Conservation (phyloP, 2,888 invertebrate genomes). For the Anthoptus insignis region DNA sequence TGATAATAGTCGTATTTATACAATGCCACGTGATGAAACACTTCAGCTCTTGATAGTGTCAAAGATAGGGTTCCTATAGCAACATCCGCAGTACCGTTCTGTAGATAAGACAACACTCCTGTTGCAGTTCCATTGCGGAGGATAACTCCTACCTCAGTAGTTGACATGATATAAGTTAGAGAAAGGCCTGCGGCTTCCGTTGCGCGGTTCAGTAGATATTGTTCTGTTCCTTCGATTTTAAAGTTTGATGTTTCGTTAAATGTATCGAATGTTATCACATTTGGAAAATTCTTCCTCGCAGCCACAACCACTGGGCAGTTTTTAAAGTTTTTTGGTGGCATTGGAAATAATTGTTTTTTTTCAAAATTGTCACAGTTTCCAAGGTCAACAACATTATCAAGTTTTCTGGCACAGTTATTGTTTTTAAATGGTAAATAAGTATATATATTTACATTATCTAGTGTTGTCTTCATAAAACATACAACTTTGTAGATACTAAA, state of each 20-base stretch:
- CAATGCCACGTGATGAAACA: background rate
- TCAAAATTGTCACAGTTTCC: background rate
- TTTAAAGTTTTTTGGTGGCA: background rate
- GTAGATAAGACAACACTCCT: background rate
- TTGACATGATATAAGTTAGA: background rate
- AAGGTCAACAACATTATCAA: background rate
- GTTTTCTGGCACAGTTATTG: background rate
- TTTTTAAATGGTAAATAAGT: conserved; percentile 4
- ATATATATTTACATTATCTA: background rate
- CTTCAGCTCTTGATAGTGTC: background rate
- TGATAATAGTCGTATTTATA: background rate
- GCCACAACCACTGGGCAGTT: conserved; percentile 5
- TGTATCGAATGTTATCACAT: background rate
- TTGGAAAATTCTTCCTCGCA: background rate
- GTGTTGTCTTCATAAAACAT: background rate
- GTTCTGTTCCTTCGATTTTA: background rate
- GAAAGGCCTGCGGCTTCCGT: background rate
- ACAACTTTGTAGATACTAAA: conserved; percentile 11
- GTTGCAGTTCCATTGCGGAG: background rate
- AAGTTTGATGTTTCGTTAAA: background rate
- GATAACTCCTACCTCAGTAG: background rate
- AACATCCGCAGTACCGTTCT: background rate
- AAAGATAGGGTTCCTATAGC: background rate
- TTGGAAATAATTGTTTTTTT: background rate
- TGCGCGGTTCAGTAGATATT: background rate